phyloP scores from a whole-genome alignment of 2,888 invertebrate species.

The Mimachlamys varia region DNA sequence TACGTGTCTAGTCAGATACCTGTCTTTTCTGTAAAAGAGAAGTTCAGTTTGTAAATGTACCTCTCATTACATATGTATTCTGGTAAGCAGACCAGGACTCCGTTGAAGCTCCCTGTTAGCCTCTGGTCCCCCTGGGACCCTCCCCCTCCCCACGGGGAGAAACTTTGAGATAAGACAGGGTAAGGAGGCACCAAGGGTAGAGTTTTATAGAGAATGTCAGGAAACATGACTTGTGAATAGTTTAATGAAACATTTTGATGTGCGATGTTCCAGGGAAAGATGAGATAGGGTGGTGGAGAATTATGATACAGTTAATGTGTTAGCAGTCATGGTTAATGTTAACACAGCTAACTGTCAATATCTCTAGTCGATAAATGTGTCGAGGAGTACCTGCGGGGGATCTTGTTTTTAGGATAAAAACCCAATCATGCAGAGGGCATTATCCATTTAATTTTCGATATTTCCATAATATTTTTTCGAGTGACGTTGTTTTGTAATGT shows the following conservation, averaged over 20 bases:
- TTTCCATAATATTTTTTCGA: background rate
- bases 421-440: background rate
- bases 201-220: background rate
- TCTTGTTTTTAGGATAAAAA: constrained; percentile 12
- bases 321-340: background rate
- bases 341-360: background rate
- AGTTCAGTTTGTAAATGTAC: no score
- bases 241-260: constrained; percentile 29
- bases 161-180: background rate
- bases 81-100: background rate
- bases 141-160: background rate
- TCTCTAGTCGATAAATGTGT: background rate
- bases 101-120: no score
- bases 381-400: background rate
- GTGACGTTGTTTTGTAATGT: background rate
- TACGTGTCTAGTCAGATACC: background rate
- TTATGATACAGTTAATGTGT: constrained; percentile 22
- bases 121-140: background rate
- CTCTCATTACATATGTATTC: background rate
- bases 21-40: no score
- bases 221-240: background rate
- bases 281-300: background rate
- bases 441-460: constrained; percentile 28
- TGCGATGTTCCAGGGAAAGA: background rate
- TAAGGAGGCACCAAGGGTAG: background rate